Evolutionary conservation across 2,797 vertebrate genomes (phyloP).

Genomic region (Benthosema pterotum): DNA sequence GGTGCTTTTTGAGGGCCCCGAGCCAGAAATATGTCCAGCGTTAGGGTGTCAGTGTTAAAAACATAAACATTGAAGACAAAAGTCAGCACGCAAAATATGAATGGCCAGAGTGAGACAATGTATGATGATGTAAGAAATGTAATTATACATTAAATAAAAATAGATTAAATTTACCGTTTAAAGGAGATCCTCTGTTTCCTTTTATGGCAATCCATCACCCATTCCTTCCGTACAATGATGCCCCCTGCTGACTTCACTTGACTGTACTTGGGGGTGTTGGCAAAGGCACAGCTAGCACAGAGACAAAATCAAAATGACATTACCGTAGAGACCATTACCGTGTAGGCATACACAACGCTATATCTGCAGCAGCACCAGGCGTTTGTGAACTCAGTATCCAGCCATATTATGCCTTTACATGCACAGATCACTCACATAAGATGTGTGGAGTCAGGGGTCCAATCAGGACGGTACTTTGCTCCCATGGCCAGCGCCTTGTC

Average conservation of each 20-base stretch:
- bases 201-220: constrained; percentile 89
- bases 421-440: constrained; percentile 83
- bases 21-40: no score
- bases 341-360: no score
- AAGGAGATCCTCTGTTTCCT: constrained; percentile 82
- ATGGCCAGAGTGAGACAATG: no score
- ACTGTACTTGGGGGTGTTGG: constrained; percentile 92
- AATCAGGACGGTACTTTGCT: constrained; percentile 88
- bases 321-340: not conserved
- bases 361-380: not conserved
- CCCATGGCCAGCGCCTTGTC: constrained; percentile 92
- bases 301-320: constrained; percentile 37
- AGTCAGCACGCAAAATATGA: no score
- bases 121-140: no score
- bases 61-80: no score
- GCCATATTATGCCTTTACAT: not conserved
- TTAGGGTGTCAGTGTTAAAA: no score
- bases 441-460: constrained; percentile 88
- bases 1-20: not conserved
- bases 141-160: no score
- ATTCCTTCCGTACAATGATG: constrained; percentile 87
- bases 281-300: constrained; percentile 87
- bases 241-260: constrained; percentile 89
- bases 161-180: constrained; percentile 80
- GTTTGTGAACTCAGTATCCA: not conserved